phyloP scores from a whole-genome alignment of 2,888 invertebrate genomes.

The Opisthograptis luteolata region DNA sequence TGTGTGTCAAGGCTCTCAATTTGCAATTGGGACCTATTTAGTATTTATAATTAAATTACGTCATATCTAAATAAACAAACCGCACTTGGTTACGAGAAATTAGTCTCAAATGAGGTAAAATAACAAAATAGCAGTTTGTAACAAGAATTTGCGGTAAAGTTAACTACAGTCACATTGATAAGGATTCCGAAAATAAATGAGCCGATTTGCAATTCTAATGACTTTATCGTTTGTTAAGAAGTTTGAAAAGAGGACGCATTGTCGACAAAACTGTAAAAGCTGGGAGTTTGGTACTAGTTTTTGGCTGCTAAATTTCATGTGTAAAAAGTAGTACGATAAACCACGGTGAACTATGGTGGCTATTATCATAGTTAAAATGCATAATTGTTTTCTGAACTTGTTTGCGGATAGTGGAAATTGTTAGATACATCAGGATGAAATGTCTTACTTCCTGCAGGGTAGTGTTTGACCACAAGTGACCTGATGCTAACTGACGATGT shows the following conservation, averaged over 20 bases:
- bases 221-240: constrained; percentile 7
- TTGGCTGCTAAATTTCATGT: background rate
- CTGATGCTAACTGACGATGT: too few species aligned
- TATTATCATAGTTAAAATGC: too few species aligned
- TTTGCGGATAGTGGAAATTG: too few species aligned
- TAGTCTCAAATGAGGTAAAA: background rate
- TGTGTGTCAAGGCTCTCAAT: constrained; percentile 21
- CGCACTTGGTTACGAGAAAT: constrained; percentile 1
- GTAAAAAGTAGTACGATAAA: constrained; percentile 5
- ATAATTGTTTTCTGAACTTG: too few species aligned
- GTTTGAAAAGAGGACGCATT: constrained; percentile 2
- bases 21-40: constrained; percentile 10
- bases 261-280: constrained; percentile 2
- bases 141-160: constrained; percentile 1
- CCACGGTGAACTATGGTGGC: background rate
- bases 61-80: constrained; percentile 8
- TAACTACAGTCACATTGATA: constrained; percentile 8
- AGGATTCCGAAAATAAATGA: constrained; percentile 16
- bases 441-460: too few species aligned
- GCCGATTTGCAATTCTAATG: constrained; percentile 22
- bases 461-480: too few species aligned
- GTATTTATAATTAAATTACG: constrained; percentile 17
- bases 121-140: background rate
- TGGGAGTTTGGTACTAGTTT: constrained; percentile 1
- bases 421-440: too few species aligned